Base-by-base conservation (phyloP, 2,888 invertebrate species). In the Osmoderma eremita region DNA sequence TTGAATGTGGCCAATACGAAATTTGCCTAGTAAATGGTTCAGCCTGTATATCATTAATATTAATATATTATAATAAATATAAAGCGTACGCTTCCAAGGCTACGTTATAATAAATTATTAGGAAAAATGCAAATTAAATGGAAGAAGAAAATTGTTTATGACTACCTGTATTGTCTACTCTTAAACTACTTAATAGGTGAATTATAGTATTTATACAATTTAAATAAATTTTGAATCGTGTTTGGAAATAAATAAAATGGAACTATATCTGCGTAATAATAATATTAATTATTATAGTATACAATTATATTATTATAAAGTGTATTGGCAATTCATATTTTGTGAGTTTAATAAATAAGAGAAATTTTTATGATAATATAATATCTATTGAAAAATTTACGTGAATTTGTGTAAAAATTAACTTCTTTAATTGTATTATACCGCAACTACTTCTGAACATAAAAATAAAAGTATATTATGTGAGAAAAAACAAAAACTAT, bases 401-500 rank as follows among this genome's bases (percentile, higher is more conserved):
- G 58, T 61, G 30, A 61, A 61, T 61, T 61, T 61, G 58, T 48
- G 58, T 61, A 45, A 48, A 61, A 61, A 61, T 61, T 61, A 61
- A 61, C 58, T 36, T 48, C 45, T 45, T 61, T 38, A 24, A 50
- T 54, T 67, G 62, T 67, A 67, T 30, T 30, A 30, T 62, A 62
- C 63, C 63, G 50, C 62, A 38, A 30, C 30, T 62, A 61, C 39
- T 53, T 62, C 64, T 73, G 67, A 68, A 68, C 54, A 30, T 12
- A 22, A 22, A 51, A 51, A 30, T 30, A 30, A 30, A 30, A 30
- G 10, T 30, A 6, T 30, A 30, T 30, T 30, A 30, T 30, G 30
- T 30, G 30, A 30, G 24, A 24, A 30, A 61, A 30, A 22, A 53
- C 72, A 30, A 30, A 30, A 67, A 73, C 73, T 76, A 30, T 30